Evolutionary conservation across 2,797 vertebrate genomes (phyloP), one percentile per base, ranked within the genome.

Genomic region (Cottoperca gobio): DNA sequence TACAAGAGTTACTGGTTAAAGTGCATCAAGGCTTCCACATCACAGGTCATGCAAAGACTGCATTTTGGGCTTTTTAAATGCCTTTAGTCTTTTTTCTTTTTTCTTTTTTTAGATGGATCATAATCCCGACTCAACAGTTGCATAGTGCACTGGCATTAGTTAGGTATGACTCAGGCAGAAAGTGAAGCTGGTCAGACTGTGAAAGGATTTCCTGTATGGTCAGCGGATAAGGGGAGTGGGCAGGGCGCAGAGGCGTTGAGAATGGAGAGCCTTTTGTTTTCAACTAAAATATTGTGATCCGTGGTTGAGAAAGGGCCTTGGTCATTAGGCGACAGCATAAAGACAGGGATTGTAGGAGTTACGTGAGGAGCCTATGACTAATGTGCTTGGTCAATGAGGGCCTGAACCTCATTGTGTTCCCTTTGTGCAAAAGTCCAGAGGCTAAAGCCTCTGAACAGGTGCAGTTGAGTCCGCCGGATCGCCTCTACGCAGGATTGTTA

Each of bases 361-460:
- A 86, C 85, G 87, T 78, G 84, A 89, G 83, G 85, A 91, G 85
- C 91, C 85, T 89, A 90, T 91, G 93, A 94, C 93, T 95, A 95
- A 95, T 94, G 92, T 92, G 86, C 84, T 84, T 68, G 93, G 93
- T 94, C 94, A 95, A 89, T 93, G 89, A 92, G 89, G 94, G 90
- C 89, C 92, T 91, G 89, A 90, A 93, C 92, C 90, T 88, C 76
- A 93, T 94, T 94, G 94, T 95, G 89, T 89, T 79, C 76, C 83
- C 84, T 93, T 94, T 95, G 92, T 94, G 88, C 86, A 78, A 78
- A 89, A 90, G 91, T 92, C 87, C 92, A 88, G 76, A 77, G 84
- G 89, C 92, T 89, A 92, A 93, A 94, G 92, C 91, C 90, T 81
- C 87, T 82, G 78, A 90, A 91, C 91, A 93, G 91, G 92, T 94